Base-by-base conservation (phyloP, 2,113 vertebrate genomes). In the Rousettus leschenaultii region DNA sequence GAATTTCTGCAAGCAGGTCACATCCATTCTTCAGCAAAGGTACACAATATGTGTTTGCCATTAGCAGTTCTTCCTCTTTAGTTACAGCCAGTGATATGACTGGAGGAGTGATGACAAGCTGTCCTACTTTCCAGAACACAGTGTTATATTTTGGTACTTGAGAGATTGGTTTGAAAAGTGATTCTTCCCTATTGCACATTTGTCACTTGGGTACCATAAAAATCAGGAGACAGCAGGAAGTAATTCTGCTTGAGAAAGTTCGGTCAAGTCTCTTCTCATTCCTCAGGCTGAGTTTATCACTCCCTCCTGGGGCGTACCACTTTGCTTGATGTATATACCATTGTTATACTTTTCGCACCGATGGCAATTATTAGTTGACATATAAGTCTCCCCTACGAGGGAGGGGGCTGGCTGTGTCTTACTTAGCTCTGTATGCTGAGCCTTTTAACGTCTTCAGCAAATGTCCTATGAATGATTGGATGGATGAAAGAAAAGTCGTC, bases 11-110 rank as follows among this genome's bases (percentile, higher is more conserved):
- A 99, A 99, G 98, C 99, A 99, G 86, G 98, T 99, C 68, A 97
- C 99, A 97, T 97, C 98, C 1, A 96, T 99, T 85, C 99, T 99
- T 97, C 99, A 99, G 87, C 99, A 99, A 98, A 99, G 99, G 99
- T 99, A 98, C 43, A 84, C 86, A 96, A 86, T 11, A 45, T 48
- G 55, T 2, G 0, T 87, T 93, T 94, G 68, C 85, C 61, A 43
- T 30, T 30, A 85, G 18, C 16, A 43, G 21, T 73, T 45, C 63
- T 80, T 73, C 38, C 53, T 88, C 33, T 45, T 70, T 26, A 70
- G 73, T 33, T 74, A 61, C 9, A 57, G 65, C 40, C 2, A 90
- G 87, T 0, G 1, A 48, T 43, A 0, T 33, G 48, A 53, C 66
- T 71, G 18, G 38, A 70, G 82, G 66, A n/a, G 28, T n/a, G 74